Evolutionary conservation across 2,797 vertebrate genomes (phyloP).

Genomic region (Ceyx erithaca): DNA sequence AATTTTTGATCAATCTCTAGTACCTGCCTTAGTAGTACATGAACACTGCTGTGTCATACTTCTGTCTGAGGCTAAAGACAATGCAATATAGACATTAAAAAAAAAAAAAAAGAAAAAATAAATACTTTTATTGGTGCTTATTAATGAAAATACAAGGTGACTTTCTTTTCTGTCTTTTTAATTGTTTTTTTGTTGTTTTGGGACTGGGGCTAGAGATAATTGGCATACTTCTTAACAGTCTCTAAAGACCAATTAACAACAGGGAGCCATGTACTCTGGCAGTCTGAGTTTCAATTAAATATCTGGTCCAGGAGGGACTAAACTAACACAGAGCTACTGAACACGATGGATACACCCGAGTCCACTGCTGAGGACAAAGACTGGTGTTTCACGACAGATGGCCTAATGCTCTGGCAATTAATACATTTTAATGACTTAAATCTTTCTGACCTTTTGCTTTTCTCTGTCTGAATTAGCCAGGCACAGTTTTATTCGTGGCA

Average conservation of each 20-base stretch:
- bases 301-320: conserved; percentile 43
- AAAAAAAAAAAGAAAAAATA: not conserved
- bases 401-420: conserved; percentile 35
- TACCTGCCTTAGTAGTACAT: not conserved
- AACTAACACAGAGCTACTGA: conserved; percentile 8
- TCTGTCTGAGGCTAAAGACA: not conserved
- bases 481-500: not conserved
- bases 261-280: conserved; percentile 31
- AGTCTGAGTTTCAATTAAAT: conserved; percentile 69
- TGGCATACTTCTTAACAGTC: conserved; percentile 45
- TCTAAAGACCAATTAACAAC: conserved; percentile 72
- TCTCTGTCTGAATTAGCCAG: not conserved
- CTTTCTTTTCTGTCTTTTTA: conserved; percentile 6
- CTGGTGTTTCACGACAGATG: conserved; percentile 17
- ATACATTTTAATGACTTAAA: conserved; percentile 58
- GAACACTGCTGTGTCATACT: not conserved
- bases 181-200: conserved; percentile 2
- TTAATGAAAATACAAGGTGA: conserved; percentile 46
- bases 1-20: not conserved
- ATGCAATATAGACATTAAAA: not conserved
- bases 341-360: conserved; percentile 7
- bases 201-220: conserved; percentile 47
- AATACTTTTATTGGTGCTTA: not conserved
- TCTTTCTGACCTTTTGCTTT: conserved; percentile 66
- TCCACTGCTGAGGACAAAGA: conserved; percentile 31